Conservation (phyloP, 37 sponge, comb jelly and placozoan species). For the Ianthella basta region DNA sequence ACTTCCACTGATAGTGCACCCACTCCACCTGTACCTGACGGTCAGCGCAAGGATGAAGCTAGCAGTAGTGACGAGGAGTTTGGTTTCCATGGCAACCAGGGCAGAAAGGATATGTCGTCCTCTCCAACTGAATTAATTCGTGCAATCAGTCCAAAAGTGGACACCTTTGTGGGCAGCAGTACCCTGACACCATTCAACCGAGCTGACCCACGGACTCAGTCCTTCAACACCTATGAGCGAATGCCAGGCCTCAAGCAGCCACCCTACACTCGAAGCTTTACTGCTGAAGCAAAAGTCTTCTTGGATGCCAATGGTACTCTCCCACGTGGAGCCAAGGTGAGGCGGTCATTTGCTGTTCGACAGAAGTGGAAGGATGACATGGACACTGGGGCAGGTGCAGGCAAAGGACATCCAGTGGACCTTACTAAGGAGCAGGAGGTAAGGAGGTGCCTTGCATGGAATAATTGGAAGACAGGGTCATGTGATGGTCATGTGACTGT, state of each 20-base stretch:
- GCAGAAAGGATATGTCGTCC: constrained; percentile 5
- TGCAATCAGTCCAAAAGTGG: background rate
- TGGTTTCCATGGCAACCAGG: background rate
- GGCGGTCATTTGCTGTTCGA: background rate
- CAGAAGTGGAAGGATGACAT: constrained; percentile 34
- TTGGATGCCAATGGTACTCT: constrained; percentile 23
- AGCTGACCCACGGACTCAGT: background rate
- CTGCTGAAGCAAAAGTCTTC: background rate
- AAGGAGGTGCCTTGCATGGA: background rate
- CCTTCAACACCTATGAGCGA: background rate
- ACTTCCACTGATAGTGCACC: background rate
- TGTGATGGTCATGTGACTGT: no score
- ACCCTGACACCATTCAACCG: background rate
- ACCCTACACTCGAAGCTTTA: background rate
- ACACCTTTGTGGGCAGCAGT: background rate
- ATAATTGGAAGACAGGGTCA: background rate
- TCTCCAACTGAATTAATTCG: background rate
- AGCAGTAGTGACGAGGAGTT: background rate
- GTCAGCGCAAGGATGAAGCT: background rate
- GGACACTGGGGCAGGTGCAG: background rate
- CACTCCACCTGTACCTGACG: background rate
- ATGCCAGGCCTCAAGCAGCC: background rate
- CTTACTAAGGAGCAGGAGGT: constrained; percentile 10
- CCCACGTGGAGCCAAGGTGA: constrained; percentile 3
- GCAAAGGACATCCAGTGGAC: background rate